phyloP scores from a whole-genome alignment of 2,113 vertebrate species.

The Anhinga anhinga region DNA sequence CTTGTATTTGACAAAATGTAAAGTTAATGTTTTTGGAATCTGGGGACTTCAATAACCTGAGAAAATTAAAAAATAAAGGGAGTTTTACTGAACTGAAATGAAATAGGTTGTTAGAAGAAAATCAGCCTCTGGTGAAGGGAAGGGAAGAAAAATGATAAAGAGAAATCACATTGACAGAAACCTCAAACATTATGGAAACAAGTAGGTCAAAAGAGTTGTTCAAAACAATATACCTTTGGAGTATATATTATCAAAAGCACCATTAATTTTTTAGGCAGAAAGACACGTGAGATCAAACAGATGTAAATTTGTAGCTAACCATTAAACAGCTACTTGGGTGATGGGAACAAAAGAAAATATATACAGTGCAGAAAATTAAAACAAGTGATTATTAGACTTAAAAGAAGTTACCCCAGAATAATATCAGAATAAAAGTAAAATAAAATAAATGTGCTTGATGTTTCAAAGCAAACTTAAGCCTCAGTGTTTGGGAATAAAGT shows the following conservation, averaged over 20 bases:
- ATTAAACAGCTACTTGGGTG: constrained; percentile 17
- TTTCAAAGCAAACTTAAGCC: not conserved
- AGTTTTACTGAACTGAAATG: constrained; percentile 31
- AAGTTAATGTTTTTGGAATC: constrained; percentile 64
- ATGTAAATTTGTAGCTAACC: constrained; percentile 53
- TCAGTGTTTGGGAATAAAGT: not conserved
- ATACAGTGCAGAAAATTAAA: constrained; percentile 15
- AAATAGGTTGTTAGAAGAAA: constrained; percentile 38
- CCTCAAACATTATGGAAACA: constrained; percentile 46
- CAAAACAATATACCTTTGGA: constrained; percentile 44
- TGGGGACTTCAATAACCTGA: constrained; percentile 29
- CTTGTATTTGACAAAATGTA: constrained; percentile 57
- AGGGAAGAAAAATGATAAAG: constrained; percentile 55
- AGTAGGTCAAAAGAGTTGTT: constrained; percentile 59
- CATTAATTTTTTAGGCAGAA: constrained; percentile 55
- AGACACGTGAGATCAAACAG: constrained; percentile 43
- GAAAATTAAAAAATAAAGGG: constrained; percentile 60
- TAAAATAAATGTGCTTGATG: not conserved
- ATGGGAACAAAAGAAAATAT: constrained; percentile 33
- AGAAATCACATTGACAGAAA: constrained; percentile 47
- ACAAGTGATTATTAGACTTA: not conserved
- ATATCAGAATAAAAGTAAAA: not conserved
- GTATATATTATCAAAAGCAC: constrained; percentile 50
- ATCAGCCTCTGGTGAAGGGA: constrained; percentile 41
- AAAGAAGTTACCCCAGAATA: not conserved